Conservation (phyloP, 2,113 vertebrate species). For the Heterochromis multidens region DNA sequence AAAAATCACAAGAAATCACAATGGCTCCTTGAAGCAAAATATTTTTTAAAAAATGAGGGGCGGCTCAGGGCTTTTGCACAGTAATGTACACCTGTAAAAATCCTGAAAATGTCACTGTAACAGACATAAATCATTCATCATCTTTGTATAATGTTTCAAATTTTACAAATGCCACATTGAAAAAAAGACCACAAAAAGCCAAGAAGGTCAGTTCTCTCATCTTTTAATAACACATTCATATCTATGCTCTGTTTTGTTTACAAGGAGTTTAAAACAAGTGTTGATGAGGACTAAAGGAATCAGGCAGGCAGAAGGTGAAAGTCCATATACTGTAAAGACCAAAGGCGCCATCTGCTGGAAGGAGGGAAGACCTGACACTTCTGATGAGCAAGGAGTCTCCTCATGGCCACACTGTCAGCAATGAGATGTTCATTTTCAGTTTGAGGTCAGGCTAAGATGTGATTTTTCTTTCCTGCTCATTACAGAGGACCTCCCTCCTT, state of each 20-base stretch:
- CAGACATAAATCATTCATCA: not conserved
- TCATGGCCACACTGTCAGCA: not conserved
- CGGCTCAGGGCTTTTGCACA: not conserved
- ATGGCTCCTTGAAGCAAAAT: not conserved
- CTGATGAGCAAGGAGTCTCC: not conserved
- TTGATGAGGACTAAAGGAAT: slow-evolving; percentile 78
- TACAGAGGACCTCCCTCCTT: slow-evolving; percentile 5
- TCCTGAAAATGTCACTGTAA: not conserved
- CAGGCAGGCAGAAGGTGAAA: slow-evolving; percentile 76
- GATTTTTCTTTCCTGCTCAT: not conserved
- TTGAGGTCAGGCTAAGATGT: not conserved
- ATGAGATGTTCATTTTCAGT: not conserved
- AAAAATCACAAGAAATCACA: not conserved
- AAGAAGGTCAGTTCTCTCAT: slow-evolving; percentile 68
- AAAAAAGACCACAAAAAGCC: not conserved
- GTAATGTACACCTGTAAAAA: not conserved
- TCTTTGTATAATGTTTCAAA: not conserved
- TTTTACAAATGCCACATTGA: not conserved
- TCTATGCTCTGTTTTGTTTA: slow-evolving; percentile 83
- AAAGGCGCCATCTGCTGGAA: slow-evolving; percentile 44
- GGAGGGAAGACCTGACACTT: not conserved
- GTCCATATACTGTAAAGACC: slow-evolving; percentile 72
- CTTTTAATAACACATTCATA: slow-evolving; percentile 85
- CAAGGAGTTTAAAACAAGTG: slow-evolving; percentile 81
- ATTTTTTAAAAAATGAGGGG: rapidly evolving